phyloP scores from a whole-genome alignment of 2,888 invertebrate genomes.

The Cheilosia scutellata region DNA sequence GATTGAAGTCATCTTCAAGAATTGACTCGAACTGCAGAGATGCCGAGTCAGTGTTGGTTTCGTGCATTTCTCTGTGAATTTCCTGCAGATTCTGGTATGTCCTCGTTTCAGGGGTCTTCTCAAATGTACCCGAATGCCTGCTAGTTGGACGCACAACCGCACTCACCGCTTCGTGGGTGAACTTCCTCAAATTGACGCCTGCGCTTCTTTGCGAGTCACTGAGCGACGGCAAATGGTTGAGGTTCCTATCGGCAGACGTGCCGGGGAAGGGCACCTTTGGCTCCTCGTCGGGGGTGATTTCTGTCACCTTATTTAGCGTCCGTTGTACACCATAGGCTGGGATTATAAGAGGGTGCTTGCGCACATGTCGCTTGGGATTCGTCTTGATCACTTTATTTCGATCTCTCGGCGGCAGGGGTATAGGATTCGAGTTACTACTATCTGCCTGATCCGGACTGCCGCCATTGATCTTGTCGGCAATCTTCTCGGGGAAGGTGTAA shows the following conservation, averaged over 20 bases:
- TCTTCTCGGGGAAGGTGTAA: conserved; percentile 81
- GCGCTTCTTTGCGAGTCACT: conserved; percentile 41
- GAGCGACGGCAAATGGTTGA: conserved; percentile 44
- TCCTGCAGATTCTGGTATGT: conserved; percentile 81
- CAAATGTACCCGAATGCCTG: conserved; percentile 67
- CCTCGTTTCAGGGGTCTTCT: conserved; percentile 76
- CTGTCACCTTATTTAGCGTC: conserved; percentile 86
- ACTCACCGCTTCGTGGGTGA: conserved; percentile 79
- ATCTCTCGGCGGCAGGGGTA: conserved; percentile 92
- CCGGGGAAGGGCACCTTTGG: conserved; percentile 72
- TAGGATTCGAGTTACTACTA: conserved; percentile 85
- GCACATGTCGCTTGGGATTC: conserved; percentile 89
- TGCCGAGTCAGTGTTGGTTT: conserved; percentile 81
- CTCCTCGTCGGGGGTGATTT: conserved; percentile 83
- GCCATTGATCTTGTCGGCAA: conserved; percentile 28
- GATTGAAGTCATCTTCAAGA: conserved; percentile 82
- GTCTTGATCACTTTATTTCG: conserved; percentile 85
- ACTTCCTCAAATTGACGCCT: conserved; percentile 59
- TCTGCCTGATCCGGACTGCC: conserved; percentile 34
- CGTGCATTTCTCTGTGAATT: conserved; percentile 53
- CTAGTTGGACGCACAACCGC: conserved; percentile 78
- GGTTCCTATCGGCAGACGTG: conserved; percentile 50
- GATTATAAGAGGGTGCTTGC: conserved; percentile 92
- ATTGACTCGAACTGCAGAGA: conserved; percentile 84
- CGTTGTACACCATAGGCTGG: conserved; percentile 88